Percentiles rank a stretch among this genome's conserved stretches.
Conservation (phyloP, 2,888 invertebrate genomes). For the Oegoconia quadripuncta region DNA sequence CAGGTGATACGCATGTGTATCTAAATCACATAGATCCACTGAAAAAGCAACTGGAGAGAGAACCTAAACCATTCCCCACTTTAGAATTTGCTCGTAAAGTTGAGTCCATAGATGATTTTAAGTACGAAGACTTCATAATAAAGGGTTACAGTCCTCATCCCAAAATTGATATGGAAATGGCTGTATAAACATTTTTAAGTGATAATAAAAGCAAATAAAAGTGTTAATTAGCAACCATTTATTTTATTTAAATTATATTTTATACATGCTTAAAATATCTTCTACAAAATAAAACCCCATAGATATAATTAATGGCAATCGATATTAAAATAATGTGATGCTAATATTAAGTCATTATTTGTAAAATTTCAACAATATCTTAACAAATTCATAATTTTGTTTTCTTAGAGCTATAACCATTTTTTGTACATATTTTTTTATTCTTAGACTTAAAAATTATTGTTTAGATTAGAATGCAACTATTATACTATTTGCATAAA, state of each 20-base stretch:
- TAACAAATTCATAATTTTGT: constrained; percentile 53
- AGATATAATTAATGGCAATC: constrained; percentile 48
- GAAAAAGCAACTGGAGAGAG: constrained; percentile 87
- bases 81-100: constrained; percentile 87
- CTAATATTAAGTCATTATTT: constrained; percentile 37
- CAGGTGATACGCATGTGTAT: constrained; percentile 98
- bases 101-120: constrained; percentile 91
- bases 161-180: constrained; percentile 96
- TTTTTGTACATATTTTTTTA: constrained; percentile 48
- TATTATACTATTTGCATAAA: too few relatives aligned
- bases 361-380: constrained; percentile 52
- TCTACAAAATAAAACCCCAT: constrained; percentile 53
- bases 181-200: constrained; percentile 76
- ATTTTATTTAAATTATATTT: constrained; percentile 37
- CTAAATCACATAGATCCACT: constrained; percentile 92
- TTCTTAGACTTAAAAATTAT: constrained; percentile 10
- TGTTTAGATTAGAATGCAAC: too few relatives aligned
- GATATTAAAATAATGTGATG: constrained; percentile 44
- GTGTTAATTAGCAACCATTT: constrained; percentile 27
- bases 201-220: constrained; percentile 16
- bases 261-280: constrained; percentile 22
- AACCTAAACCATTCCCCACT: constrained; percentile 90
- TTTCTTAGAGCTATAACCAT: constrained; percentile 49
- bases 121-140: constrained; percentile 90
- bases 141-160: constrained; percentile 92